Evolutionary conservation across 2,888 invertebrate species (phyloP).

Genomic region (Sphaerophoria taeniata): DNA sequence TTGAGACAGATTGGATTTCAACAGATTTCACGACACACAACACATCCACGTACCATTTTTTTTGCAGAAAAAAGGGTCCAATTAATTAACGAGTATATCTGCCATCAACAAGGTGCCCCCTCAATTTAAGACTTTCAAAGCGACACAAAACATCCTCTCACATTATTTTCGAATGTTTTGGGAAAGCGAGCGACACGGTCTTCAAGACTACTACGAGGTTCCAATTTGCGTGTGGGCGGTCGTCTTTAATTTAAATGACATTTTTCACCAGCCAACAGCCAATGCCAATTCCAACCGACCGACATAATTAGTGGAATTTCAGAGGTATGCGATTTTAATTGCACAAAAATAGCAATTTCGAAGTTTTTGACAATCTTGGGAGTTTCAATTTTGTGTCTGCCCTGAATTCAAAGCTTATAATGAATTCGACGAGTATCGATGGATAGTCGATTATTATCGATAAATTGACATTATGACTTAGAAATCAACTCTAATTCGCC

Average conservation of each 20-base stretch:
- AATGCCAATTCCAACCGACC: slow-evolving; percentile 27
- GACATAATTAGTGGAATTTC: slow-evolving; percentile 67
- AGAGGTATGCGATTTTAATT: slow-evolving; percentile 63
- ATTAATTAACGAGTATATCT: slow-evolving; percentile 58
- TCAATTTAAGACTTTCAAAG: slow-evolving; percentile 7
- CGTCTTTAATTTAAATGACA: slow-evolving; percentile 73
- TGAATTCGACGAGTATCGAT: slow-evolving; percentile 47
- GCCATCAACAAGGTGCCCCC: slow-evolving; percentile 35
- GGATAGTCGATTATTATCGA: slow-evolving; percentile 42
- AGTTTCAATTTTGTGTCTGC: slow-evolving; percentile 22
- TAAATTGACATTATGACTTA: slow-evolving; percentile 60
- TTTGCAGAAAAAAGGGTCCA: slow-evolving; percentile 53
- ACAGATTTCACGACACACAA: background rate
- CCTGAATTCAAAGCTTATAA: slow-evolving; percentile 10
- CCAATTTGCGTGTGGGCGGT: slow-evolving; percentile 64
- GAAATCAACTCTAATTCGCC: slow-evolving; percentile 27
- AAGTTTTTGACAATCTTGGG: background rate
- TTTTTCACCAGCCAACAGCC: slow-evolving; percentile 41
- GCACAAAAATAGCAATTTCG: slow-evolving; percentile 29
- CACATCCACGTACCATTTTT: slow-evolving; percentile 30
- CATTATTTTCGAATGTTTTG: slow-evolving; percentile 44
- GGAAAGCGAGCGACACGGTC: slow-evolving; percentile 4
- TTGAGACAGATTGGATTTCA: background rate
- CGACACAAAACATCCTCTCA: slow-evolving; percentile 47
- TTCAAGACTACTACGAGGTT: background rate